Percentiles rank a stretch among this genome's conserved stretches.
These are phyloP conservation scores for Sitta europaea DNA, from an alignment of 2,113 vertebrate species.

Conservation along the genomic window DNA sequence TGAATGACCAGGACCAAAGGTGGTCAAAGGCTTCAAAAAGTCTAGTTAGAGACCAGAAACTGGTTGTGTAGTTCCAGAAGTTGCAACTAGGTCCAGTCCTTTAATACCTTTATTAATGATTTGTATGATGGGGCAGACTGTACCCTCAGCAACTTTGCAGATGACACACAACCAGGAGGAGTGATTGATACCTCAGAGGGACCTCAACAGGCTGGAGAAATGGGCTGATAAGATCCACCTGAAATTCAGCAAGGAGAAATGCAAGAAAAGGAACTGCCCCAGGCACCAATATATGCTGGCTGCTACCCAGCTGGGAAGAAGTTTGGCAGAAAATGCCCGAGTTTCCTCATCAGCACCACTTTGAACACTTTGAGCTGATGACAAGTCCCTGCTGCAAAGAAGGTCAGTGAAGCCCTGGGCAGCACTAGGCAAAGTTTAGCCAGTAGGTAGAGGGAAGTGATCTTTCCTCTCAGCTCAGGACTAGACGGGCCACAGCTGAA, in stretches of 20 bases:
- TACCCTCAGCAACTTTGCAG: background rate
- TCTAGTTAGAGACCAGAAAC: background rate
- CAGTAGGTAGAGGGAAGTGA: accelerated
- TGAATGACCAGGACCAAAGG: background rate
- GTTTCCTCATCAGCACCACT: accelerated
- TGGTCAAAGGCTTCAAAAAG: background rate
- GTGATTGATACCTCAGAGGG: background rate
- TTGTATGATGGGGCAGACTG: background rate
- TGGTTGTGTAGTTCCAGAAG: accelerated
- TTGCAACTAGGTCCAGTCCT: background rate
- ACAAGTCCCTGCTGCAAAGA: background rate
- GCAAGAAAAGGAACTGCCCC: accelerated
- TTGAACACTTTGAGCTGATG: background rate
- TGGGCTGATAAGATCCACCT: background rate
- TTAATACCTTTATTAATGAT: background rate
- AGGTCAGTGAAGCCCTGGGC: too few species aligned
- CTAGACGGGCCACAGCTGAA: background rate
- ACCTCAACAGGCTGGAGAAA: background rate
- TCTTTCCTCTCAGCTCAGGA: background rate
- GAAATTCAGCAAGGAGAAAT: background rate
- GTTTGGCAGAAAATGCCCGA: background rate
- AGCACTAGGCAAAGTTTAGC: background rate
- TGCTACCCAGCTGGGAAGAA: background rate
- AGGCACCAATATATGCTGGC: background rate
- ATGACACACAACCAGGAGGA: background rate